Evolutionary conservation across 1,140 invertebrate genomes (phyloP).

Genomic region (Bombus fervidus): DNA sequence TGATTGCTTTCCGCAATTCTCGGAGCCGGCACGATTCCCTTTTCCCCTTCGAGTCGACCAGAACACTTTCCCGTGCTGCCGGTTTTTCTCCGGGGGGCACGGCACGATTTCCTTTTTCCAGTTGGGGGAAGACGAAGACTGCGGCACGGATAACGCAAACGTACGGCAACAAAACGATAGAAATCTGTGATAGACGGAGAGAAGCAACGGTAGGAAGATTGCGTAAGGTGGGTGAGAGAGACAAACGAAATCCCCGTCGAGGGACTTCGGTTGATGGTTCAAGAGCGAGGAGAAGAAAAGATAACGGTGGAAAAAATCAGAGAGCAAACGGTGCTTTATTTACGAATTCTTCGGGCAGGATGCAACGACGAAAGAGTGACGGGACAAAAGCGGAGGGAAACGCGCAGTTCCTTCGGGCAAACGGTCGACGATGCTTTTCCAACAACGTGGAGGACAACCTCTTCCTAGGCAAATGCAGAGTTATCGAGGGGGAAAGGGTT

Average conservation of each 20-base stretch:
- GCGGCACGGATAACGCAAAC: background rate
- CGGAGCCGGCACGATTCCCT: slow-evolving; percentile 37
- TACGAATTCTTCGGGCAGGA: background rate
- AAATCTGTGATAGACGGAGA: background rate
- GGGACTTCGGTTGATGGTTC: background rate
- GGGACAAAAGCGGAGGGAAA: background rate
- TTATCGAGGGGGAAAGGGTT: background rate
- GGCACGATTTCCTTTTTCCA: slow-evolving; percentile 15
- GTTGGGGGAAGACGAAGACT: background rate
- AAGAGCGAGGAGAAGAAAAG: background rate
- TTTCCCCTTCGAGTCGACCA: background rate
- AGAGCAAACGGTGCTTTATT: slow-evolving; percentile 6
- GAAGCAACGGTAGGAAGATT: background rate
- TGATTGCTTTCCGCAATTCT: slow-evolving; percentile 74
- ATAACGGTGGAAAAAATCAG: background rate
- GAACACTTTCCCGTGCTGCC: background rate
- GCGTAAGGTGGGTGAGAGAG: too few relatives aligned
- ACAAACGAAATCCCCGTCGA: background rate
- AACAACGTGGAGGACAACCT: background rate
- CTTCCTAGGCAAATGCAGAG: background rate
- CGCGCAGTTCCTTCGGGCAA: background rate
- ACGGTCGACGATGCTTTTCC: background rate
- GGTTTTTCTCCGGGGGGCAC: background rate
- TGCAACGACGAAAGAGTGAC: background rate
- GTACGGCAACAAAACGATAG: slow-evolving; percentile 3